phyloP scores from a whole-genome alignment of 2,888 invertebrate genomes.

The Tridacna crocea region DNA sequence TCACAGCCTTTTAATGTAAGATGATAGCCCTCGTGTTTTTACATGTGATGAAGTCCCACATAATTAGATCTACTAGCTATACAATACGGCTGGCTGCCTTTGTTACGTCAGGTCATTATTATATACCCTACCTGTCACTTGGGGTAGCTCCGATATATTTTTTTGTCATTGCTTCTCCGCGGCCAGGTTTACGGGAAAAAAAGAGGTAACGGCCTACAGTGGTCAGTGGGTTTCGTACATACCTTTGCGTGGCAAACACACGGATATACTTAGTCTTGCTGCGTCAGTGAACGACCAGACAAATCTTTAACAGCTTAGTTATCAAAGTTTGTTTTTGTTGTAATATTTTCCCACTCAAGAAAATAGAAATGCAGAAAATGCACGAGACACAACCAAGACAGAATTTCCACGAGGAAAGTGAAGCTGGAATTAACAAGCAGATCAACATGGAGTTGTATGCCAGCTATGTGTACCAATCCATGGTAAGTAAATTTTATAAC shows the following conservation, averaged over 20 bases:
- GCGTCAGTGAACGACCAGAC: slow-evolving; percentile 84
- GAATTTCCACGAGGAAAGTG: slow-evolving; percentile 82
- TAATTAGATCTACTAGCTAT: too few species aligned
- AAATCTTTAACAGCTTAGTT: slow-evolving; percentile 46
- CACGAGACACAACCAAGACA: slow-evolving; percentile 80
- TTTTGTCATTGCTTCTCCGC: too few species aligned
- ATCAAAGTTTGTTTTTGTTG: not conserved
- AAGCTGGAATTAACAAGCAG: slow-evolving; percentile 84
- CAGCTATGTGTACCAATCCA: slow-evolving; percentile 82
- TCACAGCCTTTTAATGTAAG: too few species aligned
- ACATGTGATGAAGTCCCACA: too few species aligned
- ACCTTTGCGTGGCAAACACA: not conserved
- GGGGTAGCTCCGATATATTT: too few species aligned
- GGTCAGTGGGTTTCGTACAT: too few species aligned
- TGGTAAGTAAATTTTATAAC: slow-evolving; percentile 81
- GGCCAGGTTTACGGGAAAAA: too few species aligned
- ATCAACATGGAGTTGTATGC: slow-evolving; percentile 84
- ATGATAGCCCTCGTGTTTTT: too few species aligned
- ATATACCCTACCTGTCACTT: too few species aligned
- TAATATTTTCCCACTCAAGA: slow-evolving; percentile 4
- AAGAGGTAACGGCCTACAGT: too few species aligned
- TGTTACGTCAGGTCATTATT: too few species aligned
- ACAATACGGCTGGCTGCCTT: too few species aligned
- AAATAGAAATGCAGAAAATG: slow-evolving; percentile 77
- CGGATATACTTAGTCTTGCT: slow-evolving; percentile 76